phyloP scores from a whole-genome alignment of 2,113 vertebrate genomes.

The Acanthochromis polyacanthus region DNA sequence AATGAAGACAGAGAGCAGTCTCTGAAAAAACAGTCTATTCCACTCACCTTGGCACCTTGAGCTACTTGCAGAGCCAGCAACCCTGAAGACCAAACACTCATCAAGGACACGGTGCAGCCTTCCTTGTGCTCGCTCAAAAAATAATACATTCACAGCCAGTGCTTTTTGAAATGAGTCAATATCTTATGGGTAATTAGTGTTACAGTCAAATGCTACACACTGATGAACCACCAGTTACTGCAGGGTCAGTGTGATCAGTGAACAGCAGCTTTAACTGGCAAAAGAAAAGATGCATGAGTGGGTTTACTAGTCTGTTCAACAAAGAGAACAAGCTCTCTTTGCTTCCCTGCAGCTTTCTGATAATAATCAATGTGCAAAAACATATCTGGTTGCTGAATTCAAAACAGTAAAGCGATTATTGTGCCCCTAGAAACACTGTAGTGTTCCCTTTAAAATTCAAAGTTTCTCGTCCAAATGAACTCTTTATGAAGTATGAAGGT shows the following conservation, averaged over 20 bases:
- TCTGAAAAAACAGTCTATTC: slow-evolving; percentile 17
- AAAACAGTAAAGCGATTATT: too few species aligned
- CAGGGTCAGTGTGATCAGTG: neutral
- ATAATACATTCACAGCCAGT: slow-evolving; percentile 9
- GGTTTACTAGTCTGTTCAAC: neutral
- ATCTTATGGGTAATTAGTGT: neutral
- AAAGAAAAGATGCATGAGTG: slow-evolving; percentile 3
- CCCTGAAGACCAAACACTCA: slow-evolving; percentile 34
- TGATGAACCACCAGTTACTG: neutral
- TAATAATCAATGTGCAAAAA: too few species aligned
- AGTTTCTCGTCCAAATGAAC: too few species aligned
- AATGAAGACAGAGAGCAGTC: slow-evolving; percentile 47
- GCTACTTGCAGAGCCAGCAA: slow-evolving; percentile 42
- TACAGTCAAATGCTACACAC: too few species aligned
- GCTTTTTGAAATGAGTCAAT: slow-evolving; percentile 5
- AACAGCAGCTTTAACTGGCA: neutral
- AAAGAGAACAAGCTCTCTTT: neutral
- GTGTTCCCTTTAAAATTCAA: too few species aligned
- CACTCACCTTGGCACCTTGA: slow-evolving; percentile 35
- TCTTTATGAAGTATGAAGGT: too few species aligned
- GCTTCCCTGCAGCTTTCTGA: neutral
- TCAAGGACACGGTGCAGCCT: slow-evolving; percentile 16
- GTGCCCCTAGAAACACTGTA: too few species aligned
- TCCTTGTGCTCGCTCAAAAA: slow-evolving; percentile 16
- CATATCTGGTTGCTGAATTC: too few species aligned